Conservation (phyloP, 2,797 vertebrate genomes). For the Pseudotriccus pelzelni region DNA sequence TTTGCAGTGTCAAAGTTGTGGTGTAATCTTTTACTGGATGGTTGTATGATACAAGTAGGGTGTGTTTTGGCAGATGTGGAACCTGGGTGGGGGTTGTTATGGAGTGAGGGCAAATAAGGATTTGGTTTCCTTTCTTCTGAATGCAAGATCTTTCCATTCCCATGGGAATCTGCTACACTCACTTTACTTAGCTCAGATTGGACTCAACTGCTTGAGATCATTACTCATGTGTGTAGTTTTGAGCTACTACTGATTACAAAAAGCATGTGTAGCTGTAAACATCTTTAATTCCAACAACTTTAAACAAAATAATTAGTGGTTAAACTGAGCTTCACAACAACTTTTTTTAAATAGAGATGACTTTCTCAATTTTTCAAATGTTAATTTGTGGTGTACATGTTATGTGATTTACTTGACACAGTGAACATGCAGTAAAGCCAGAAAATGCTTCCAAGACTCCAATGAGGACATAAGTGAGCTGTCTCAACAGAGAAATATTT, state of each 20-base stretch:
- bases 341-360: neutral
- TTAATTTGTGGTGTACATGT: conserved; percentile 28
- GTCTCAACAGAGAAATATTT: conserved; percentile 50
- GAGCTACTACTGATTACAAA: conserved; percentile 5
- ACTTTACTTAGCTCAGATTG: neutral
- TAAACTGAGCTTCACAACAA: conserved; percentile 20
- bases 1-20: neutral
- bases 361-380: conserved; percentile 37
- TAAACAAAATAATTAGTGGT: conserved; percentile 44
- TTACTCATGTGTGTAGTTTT: neutral
- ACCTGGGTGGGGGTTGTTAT: neutral
- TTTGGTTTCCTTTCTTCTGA: conserved; percentile 17
- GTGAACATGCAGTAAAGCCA: conserved; percentile 27
- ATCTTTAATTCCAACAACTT: conserved; percentile 35
- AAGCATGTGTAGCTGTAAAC: conserved; percentile 13
- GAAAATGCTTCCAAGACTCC: conserved; percentile 42
- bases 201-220: neutral
- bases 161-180: neutral
- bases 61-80: neutral
- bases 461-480: conserved; percentile 36
- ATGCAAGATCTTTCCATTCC: neutral
- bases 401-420: conserved; percentile 46
- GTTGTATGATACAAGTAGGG: neutral
- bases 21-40: neutral
- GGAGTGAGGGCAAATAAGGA: conserved; percentile 5